A percentile compares a stretch with the other conserved stretches of the same genome.
phyloP scores from a whole-genome alignment of 2,888 invertebrate genomes.

The Brenthis hecate region DNA sequence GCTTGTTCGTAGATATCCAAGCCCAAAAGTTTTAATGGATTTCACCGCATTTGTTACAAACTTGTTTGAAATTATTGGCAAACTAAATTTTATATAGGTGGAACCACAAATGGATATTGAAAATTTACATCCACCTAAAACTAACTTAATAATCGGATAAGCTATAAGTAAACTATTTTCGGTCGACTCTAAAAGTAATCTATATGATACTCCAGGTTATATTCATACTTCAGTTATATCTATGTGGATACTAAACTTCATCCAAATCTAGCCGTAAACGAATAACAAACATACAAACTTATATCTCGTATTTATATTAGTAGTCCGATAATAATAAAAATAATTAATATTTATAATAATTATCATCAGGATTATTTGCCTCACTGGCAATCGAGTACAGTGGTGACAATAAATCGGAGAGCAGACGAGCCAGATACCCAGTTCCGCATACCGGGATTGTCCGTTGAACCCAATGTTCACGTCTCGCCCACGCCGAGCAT shows the following conservation, averaged over 20 bases:
- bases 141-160: too few species aligned
- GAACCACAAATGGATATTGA: slow-evolving; percentile 1
- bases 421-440: slow-evolving; percentile 35
- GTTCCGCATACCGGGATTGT: slow-evolving; percentile 74
- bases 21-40: slow-evolving; percentile 38
- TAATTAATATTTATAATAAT: background rate
- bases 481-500: slow-evolving; percentile 51
- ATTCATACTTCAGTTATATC: too few species aligned
- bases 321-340: background rate
- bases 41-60: slow-evolving; percentile 33
- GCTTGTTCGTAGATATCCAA: slow-evolving; percentile 35
- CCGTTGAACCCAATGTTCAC: slow-evolving; percentile 66
- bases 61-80: slow-evolving; percentile 24
- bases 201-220: too few species aligned
- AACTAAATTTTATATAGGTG: slow-evolving; percentile 5
- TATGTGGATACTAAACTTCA: too few species aligned
- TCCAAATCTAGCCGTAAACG: too few species aligned
- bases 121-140: background rate
- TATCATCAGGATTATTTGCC: slow-evolving; percentile 23
- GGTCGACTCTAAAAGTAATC: too few species aligned
- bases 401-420: slow-evolving; percentile 42
- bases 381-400: slow-evolving; percentile 32
- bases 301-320: background rate
- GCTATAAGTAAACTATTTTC: too few species aligned
- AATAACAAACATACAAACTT: background rate